These are phyloP conservation scores for Ophthalmolycus amberensis DNA, from an alignment of 2,113 vertebrate species.

Conservation along the genomic window DNA sequence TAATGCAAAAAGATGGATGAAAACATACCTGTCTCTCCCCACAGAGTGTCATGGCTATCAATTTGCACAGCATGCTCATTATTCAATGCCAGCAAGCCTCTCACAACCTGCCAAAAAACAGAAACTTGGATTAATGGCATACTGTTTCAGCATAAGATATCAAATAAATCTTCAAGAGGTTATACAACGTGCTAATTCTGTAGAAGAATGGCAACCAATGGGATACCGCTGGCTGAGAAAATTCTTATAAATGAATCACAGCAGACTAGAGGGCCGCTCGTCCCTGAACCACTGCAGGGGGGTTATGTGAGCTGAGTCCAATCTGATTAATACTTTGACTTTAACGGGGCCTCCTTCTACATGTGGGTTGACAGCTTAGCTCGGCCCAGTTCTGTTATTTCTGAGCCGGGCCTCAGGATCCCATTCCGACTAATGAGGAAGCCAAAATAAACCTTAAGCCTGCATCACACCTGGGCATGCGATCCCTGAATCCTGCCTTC, in stretches of 20 bases:
- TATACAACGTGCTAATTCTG: conserved; percentile 36
- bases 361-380: conserved; percentile 45
- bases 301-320: conserved; percentile 14
- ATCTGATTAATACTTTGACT: conserved; percentile 55
- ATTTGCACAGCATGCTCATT: conserved; percentile 89
- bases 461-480: conserved; percentile 30
- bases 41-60: conserved; percentile 93
- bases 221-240: conserved; percentile 9
- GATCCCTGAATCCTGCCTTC: conserved; percentile 30
- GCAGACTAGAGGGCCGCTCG: conserved; percentile 33
- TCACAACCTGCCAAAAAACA: conserved; percentile 89
- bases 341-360: conserved; percentile 36
- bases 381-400: conserved; percentile 60
- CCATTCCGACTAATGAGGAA: conserved; percentile 57
- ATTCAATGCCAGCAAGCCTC: conserved; percentile 86
- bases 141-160: conserved; percentile 46
- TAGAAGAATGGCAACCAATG: conserved; percentile 8
- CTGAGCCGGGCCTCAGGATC: conserved; percentile 33
- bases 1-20: conserved; percentile 67
- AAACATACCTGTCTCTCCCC: conserved; percentile 98
- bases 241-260: conserved; percentile 45
- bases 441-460: conserved; percentile 63
- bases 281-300: conserved; percentile 1
- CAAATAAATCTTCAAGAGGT: conserved; percentile 54
- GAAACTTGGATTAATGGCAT: conserved; percentile 75